phyloP scores from a whole-genome alignment of 2,113 vertebrate species.

The Sinosuthora webbiana region DNA sequence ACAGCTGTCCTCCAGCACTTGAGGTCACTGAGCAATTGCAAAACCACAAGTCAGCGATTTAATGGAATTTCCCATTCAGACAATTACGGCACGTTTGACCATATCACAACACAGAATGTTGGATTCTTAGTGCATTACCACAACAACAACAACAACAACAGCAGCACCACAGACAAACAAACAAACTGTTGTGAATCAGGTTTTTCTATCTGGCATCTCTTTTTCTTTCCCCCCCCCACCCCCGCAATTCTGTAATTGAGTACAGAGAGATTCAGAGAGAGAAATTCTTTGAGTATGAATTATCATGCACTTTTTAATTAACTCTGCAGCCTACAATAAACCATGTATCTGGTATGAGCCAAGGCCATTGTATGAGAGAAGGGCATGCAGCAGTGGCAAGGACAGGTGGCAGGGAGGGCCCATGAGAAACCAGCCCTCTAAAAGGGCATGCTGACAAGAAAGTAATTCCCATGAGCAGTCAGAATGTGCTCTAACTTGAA shows the following conservation, averaged over 20 bases:
- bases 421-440: not conserved
- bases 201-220: not conserved
- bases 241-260: not conserved
- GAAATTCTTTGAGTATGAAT: not conserved
- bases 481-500: not conserved
- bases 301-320: not conserved
- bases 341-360: not conserved
- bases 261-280: not conserved
- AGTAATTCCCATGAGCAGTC: not conserved
- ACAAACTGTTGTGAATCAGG: not conserved
- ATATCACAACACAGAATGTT: not conserved
- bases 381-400: accelerated
- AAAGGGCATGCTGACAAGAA: not conserved
- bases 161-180: no score
- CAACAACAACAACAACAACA: not conserved
- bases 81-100: not conserved
- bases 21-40: constrained; percentile 41
- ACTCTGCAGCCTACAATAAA: not conserved
- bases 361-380: not conserved
- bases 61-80: constrained; percentile 34
- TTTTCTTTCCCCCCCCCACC: not conserved
- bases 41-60: not conserved
- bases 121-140: not conserved
- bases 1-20: constrained; percentile 39
- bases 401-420: not conserved